Base-by-base conservation (phyloP, 2,113 vertebrate species). In the Chlorodrepanis virens region DNA sequence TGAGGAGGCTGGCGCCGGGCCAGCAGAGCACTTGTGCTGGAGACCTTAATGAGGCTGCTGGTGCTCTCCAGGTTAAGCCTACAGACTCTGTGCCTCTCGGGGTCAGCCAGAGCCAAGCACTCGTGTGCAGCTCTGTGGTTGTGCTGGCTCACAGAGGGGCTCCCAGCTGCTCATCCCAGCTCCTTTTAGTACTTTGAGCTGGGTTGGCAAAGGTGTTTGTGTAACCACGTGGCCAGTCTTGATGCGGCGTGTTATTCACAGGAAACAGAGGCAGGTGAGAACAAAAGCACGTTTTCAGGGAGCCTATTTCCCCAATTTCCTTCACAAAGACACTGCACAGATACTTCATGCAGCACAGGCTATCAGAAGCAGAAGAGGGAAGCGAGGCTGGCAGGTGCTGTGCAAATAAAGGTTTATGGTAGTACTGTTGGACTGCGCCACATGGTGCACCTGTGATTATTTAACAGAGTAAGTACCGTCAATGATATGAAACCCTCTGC, bases 141-240 rank as follows among this genome's bases (percentile, higher is more conserved):
- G 16, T 0, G 1, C 10, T 39, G 79, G 39, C 61, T 75, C 33
- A 2, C 44, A 47, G 14, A 82, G 35, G 52, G 33, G 16, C 12
- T 74, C n/a, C 64, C 52, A 56, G 69, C 44, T 42, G 40, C 72
- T 65, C 59, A 4, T 37, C 17, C 40, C 37, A 28, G 47, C 40
- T 79, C 5, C 18, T 24, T 25, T 23, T 10, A 3, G 3, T 23
- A 2, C 27, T 27, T 7, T 2, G 28, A 37, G 50, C 69, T 59
- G 39, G 29, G 12, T 0, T 69, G 52, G 68, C 31, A 10, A n/a
- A 84, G 54, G 18, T 13, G 1, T 49, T 70, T 54, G 12, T 2
- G 1, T 44, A 44, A 56, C 35, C 3, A 0, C 1, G 3, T 0
- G 1, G 45, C 59, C 37, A 17, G 3, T 28, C 28, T 35, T 22